These are phyloP conservation scores for Psilopsiagon aymara DNA, from an alignment of 2,113 vertebrate species.

Conservation along the genomic window DNA sequence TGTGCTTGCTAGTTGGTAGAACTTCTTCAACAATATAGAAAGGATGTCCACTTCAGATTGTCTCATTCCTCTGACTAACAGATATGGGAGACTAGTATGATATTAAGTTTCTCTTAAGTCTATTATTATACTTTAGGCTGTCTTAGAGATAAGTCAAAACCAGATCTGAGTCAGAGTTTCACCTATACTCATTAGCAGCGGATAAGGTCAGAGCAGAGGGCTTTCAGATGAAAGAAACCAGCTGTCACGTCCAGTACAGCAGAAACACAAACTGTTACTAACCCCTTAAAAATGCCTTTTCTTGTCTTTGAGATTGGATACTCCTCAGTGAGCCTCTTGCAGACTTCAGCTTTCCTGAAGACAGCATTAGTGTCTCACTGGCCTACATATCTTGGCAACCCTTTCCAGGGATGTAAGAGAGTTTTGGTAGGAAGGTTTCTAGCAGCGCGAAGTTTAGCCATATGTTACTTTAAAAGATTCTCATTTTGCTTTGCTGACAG, in stretches of 20 bases:
- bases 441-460: background rate
- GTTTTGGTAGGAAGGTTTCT: background rate
- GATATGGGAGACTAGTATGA: background rate
- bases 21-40: background rate
- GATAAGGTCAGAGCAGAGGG: background rate
- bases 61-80: background rate
- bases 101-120: background rate
- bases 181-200: background rate
- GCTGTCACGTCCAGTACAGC: background rate
- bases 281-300: background rate
- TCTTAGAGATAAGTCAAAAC: background rate
- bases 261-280: background rate
- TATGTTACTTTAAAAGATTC: background rate
- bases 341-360: background rate
- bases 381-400: background rate
- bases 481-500: background rate
- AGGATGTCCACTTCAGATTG: background rate
- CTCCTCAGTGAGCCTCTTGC: rapidly evolving
- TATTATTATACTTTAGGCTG: background rate
- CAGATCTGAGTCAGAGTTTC: background rate
- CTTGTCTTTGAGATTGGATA: background rate
- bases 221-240: background rate
- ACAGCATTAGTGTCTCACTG: background rate
- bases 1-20: background rate
- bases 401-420: background rate